Base-by-base conservation (phyloP, 2,113 vertebrate species). In the Pheucticus melanocephalus region DNA sequence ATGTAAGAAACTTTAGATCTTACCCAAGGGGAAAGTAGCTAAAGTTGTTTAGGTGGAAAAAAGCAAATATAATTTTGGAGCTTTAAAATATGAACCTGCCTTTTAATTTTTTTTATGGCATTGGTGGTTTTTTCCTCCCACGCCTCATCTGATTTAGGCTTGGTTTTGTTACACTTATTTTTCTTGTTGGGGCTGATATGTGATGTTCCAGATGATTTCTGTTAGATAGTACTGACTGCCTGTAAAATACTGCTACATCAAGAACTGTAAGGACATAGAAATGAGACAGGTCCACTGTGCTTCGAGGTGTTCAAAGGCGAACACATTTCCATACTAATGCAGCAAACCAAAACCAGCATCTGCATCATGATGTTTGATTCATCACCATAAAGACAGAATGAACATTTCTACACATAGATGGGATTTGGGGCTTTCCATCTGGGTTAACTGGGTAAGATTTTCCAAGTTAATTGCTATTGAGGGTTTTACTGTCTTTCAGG, bases 241-340 rank as follows among this genome's bases (percentile, higher is more conserved):
- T 94, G 17, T 63, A 60, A 92, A 89, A 80, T 78, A 54, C 14
- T 80, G 12, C 42, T 87, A 17, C n/a, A 81, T 56, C 21, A 69
- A 57, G 17, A 77, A 68, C 15, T 60, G 45, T 19, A n/a, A 68
- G 19, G 6, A 9, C 25, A 30, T 54, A 66, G 40, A 79, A 94
- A 50, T 71, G 51, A 88, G 6, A 71, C 20, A 28, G 33, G 22
- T 53, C 18, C 25, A 33, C 20, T 31, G 31, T 73, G 14, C 31
- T 44, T 86, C 50, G 42, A 50, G 9, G 5, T 90, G 10, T 86
- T 81, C 39, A 88, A 54, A 70, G 48, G 11, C 77, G 31, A n/a
- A 18, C 6, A 47, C 8, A 8, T 56, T 72, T 92, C 53, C 35
- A 44, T 63, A 35, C 7, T 45, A 61, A 64, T 22, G 23, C 35